Percentiles rank a stretch among this genome's conserved stretches.
Conservation (phyloP, 2,888 invertebrate genomes). For the Hypena proboscidalis region DNA sequence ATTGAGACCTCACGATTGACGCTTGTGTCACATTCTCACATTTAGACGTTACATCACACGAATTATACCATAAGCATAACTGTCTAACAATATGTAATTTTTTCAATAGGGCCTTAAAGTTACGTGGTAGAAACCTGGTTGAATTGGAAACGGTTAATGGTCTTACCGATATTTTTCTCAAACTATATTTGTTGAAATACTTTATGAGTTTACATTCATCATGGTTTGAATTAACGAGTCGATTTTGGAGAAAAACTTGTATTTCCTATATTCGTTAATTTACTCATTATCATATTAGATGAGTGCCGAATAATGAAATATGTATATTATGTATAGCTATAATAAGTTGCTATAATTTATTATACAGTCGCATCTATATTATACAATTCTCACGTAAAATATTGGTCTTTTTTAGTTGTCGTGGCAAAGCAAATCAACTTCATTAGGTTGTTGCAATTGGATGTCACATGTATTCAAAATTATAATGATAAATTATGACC, state of each 20-base stretch:
- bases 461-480: slow-evolving; percentile 24
- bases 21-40: slow-evolving; percentile 59
- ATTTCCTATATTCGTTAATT: slow-evolving; percentile 5
- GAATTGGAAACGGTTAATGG: too few species aligned
- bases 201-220: background rate
- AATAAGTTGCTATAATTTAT: slow-evolving; percentile 37
- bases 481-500: slow-evolving; percentile 27
- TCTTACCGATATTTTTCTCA: background rate
- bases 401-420: slow-evolving; percentile 6
- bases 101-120: too few species aligned
- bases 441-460: slow-evolving; percentile 37
- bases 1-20: slow-evolving; percentile 70
- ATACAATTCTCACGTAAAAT: slow-evolving; percentile 15
- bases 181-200: background rate
- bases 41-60: slow-evolving; percentile 21
- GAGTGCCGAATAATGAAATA: slow-evolving; percentile 36
- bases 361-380: slow-evolving; percentile 23
- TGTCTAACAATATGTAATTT: too few species aligned
- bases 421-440: slow-evolving; percentile 23
- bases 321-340: slow-evolving; percentile 31
- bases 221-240: background rate
- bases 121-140: too few species aligned
- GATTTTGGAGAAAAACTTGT: background rate
- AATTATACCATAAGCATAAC: background rate
- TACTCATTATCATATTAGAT: slow-evolving; percentile 41